These are phyloP conservation scores for Orthonyx spaldingii DNA, from an alignment of 2,113 vertebrate genomes.

Conservation along the genomic window DNA sequence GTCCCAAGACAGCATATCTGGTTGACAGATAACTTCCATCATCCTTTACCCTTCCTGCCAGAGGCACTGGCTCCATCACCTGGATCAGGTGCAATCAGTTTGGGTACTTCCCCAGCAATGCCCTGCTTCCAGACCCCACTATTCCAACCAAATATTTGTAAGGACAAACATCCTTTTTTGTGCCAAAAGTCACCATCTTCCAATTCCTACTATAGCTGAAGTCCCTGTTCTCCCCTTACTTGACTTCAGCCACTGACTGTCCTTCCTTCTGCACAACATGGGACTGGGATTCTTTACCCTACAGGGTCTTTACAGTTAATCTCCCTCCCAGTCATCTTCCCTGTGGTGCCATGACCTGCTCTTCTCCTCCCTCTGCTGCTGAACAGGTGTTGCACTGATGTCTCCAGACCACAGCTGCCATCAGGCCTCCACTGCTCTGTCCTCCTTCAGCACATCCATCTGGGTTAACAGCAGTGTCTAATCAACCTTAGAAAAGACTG, in stretches of 20 bases:
- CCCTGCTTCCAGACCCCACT: not conserved
- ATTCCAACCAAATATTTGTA: not conserved
- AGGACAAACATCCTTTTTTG: not conserved
- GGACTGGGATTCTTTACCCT: not conserved
- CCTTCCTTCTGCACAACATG: not conserved
- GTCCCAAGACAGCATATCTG: not conserved
- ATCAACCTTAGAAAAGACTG: not conserved
- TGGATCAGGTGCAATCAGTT: not conserved
- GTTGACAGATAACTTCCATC: not conserved
- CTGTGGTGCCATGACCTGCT: not conserved
- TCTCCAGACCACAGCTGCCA: not conserved
- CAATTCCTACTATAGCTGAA: not conserved
- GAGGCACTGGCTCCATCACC: not conserved
- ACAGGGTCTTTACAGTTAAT: not conserved
- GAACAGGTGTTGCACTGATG: not conserved
- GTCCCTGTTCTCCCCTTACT: not conserved
- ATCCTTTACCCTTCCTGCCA: not conserved
- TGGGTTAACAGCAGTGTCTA: not conserved
- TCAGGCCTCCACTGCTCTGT: not conserved
- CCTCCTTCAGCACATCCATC: not conserved
- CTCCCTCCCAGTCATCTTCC: accelerated
- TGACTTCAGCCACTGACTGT: not conserved
- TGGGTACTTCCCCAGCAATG: not conserved
- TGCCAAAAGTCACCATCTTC: not conserved
- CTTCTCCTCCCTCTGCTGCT: not conserved